Base-by-base conservation (phyloP, 2,888 invertebrate genomes). In the Drosophila nigricruria region DNA sequence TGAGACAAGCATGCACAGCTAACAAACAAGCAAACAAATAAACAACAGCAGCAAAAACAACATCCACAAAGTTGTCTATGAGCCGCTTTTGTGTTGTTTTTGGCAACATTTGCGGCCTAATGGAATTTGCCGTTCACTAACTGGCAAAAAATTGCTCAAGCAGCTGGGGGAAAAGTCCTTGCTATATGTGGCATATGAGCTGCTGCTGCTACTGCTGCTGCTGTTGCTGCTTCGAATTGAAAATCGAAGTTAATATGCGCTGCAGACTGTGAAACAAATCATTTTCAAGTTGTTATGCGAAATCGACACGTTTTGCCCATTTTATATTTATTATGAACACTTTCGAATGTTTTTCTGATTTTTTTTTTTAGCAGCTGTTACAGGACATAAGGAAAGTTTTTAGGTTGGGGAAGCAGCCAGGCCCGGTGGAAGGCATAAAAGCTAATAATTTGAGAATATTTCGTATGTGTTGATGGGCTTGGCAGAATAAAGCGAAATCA, bases 271-370 rank as follows among this genome's bases (percentile, higher is more conserved):
- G 83, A 88, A 84, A 88, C 90, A 91, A 91, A 91, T 91, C 91
- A 91, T 91, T 91, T 81, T 90, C 91, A 89, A 86, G 89, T 91
- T 83, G 86, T 85, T 88, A 70, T 71, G 76, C 84, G 76, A 91
- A 88, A 91, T 91, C 91, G 91, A 91, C 91, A 91, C 91, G 91
- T 91, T 91, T 91, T 91, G 82, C 85, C 91, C 88, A 91, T 91
- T 91, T 91, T 88, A 90, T 89, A 89, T 88, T 85, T 87, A 85
- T 90, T 89, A 88, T 85, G 80, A 79, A 73, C 32, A 66, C 79
- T 80, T 78, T 73, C 50, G 23, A 54, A 56, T 60, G 52, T 74
- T 60, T 82, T 64, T 67, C 10, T 27, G 47, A 27, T 27, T 38
- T 58, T 65, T 23, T 52, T 50, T 53, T 57, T 18, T 43, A 67